These are phyloP conservation scores for Tipula helvola DNA, from an alignment of 2,888 invertebrate species.

Conservation along the genomic window DNA sequence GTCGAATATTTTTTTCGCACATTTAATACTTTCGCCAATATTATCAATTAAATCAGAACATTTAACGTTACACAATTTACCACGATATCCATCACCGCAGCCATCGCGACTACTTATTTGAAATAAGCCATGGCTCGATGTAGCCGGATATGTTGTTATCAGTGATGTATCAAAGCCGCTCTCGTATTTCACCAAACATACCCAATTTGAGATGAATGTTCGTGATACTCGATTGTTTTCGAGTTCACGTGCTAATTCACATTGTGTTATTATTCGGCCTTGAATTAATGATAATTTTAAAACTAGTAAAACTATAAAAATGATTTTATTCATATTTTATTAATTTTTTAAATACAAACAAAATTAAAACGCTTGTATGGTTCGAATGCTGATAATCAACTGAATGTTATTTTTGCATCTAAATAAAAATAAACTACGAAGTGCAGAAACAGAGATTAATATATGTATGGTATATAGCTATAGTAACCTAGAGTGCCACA, in stretches of 20 bases:
- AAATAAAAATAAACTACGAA: background rate
- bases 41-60: background rate
- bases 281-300: background rate
- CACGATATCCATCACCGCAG: background rate
- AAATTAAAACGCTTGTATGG: background rate
- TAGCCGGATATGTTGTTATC: background rate
- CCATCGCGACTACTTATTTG: background rate
- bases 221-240: background rate
- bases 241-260: background rate
- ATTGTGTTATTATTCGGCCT: background rate
- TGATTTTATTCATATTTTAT: background rate
- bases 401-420: background rate
- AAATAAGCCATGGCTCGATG: background rate
- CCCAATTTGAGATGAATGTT: background rate
- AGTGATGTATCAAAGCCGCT: background rate
- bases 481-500: background rate
- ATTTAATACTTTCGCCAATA: background rate
- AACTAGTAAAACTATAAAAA: background rate
- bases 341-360: background rate
- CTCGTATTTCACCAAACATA: background rate
- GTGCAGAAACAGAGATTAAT: background rate
- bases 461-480: no score
- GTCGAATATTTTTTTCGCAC: background rate
- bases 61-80: background rate
- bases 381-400: background rate